Evolutionary conservation across 2,888 invertebrate species (phyloP), one percentile per base, ranked within the genome.

Genomic region (Quadroppia sp.): DNA sequence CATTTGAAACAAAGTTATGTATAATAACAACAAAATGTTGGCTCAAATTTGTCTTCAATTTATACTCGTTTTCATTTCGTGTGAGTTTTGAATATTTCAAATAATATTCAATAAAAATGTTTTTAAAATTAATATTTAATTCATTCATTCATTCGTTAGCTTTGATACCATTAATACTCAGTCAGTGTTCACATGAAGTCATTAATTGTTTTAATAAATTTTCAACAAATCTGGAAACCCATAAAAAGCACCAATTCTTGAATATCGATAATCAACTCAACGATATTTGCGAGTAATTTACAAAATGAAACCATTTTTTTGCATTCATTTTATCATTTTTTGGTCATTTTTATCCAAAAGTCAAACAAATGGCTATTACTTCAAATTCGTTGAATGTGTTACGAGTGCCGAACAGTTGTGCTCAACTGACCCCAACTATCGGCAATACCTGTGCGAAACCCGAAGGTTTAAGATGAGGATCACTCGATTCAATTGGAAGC

Each of bases 401-500:
- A 23, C 15, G 1, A n/a, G n/a, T 42, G 30, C 25, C 1, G 25
- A 53, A 3, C 11, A 1, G 20, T 20, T 3, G 17, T 73, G 73
- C n/a, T 13, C 40, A 32, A 17, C 40, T 1, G 59, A 36, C n/a
- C n/a, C 13, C 11, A 36, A 20, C n/a, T 48, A 70, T 25, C 67
- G 20, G 3, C 45, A 28, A 6, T 11, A 32, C 9, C 6, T 70
- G 11, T 73, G 73, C 28, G 42, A 73, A 2, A 70, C 40, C 7
- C 67, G 73, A n/a, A 11, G 15, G 25, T 28, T 73, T 3, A 73
- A 73, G 42, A 48, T 69, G 30, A 23, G 15, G 11, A 69, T 36
- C 11, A 45, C 23, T 28, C 36, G 69, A 15, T 73, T 45, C 48
- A 73, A 40, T 0, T 73, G 73, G 73, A 73, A 73, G 23, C 23